These are phyloP conservation scores for Coremacera marginata DNA, from an alignment of 2,888 invertebrate species.

Conservation along the genomic window DNA sequence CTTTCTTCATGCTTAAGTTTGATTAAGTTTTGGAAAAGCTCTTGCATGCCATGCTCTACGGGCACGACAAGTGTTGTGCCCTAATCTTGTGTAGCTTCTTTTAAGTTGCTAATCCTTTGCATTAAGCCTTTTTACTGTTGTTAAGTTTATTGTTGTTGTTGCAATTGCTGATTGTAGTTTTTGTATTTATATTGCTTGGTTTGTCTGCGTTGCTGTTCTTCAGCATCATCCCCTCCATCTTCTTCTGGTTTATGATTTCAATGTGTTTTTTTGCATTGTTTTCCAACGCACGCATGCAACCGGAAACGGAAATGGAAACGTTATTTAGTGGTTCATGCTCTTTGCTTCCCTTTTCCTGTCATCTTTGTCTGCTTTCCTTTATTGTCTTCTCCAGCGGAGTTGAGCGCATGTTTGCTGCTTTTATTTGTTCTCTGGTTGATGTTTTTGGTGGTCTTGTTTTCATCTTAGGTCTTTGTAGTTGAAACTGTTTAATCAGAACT, in stretches of 20 bases:
- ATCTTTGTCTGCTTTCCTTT: no score
- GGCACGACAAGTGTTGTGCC: background rate
- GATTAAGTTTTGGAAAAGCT: background rate
- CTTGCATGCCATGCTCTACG: background rate
- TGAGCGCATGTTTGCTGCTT: no score
- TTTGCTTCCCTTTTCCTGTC: no score
- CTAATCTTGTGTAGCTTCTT: constrained; percentile 24
- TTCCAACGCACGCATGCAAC: constrained; percentile 7
- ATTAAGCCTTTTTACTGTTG: constrained; percentile 15
- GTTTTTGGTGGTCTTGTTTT: no score
- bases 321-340: constrained; percentile 22
- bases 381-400: no score
- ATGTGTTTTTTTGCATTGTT: background rate
- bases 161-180: background rate
- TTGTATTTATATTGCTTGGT: background rate
- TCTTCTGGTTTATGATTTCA: background rate
- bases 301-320: constrained; percentile 31
- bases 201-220: background rate
- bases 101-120: constrained; percentile 34
- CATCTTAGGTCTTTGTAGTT: no score
- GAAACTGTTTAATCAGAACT: no score
- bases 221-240: background rate
- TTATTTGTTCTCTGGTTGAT: no score
- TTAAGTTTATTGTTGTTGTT: background rate
- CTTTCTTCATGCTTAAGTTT: constrained; percentile 11